phyloP scores from a whole-genome alignment of 2,888 invertebrate genomes.

The Polietes domitor region DNA sequence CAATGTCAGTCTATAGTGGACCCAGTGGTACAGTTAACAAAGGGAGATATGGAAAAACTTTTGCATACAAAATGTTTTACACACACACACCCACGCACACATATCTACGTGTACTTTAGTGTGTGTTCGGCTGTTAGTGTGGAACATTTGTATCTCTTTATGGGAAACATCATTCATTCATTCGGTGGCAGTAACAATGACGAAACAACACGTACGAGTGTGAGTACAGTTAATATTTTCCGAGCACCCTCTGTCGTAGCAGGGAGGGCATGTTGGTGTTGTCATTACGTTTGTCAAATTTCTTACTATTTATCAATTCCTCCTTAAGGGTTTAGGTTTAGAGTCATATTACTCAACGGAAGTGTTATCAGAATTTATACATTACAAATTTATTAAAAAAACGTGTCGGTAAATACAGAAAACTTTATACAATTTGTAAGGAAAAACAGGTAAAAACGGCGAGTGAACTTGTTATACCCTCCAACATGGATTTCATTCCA shows the following conservation, averaged over 20 bases:
- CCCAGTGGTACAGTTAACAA: constrained; percentile 46
- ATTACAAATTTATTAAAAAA: too few relatives aligned
- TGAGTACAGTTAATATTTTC: background rate
- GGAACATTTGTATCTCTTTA: background rate
- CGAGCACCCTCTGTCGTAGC: background rate
- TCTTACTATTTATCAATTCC: too few relatives aligned
- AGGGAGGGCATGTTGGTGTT: background rate
- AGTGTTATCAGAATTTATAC: too few relatives aligned
- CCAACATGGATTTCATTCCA: too few relatives aligned
- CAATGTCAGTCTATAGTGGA: constrained; percentile 49
- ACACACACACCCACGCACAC: too few relatives aligned
- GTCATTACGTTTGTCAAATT: too few relatives aligned
- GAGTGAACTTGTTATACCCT: too few relatives aligned
- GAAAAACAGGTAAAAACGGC: too few relatives aligned
- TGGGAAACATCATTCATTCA: background rate
- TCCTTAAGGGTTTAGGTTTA: too few relatives aligned
- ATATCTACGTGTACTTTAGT: background rate
- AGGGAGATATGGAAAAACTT: constrained; percentile 17
- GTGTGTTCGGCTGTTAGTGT: background rate
- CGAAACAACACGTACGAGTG: background rate
- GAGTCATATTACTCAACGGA: too few relatives aligned
- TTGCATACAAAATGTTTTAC: background rate
- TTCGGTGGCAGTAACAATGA: background rate
- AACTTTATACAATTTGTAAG: too few relatives aligned
- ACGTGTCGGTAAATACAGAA: too few relatives aligned